Base-by-base conservation (phyloP, 2,888 invertebrate species). In the Oligia fasciuncula region DNA sequence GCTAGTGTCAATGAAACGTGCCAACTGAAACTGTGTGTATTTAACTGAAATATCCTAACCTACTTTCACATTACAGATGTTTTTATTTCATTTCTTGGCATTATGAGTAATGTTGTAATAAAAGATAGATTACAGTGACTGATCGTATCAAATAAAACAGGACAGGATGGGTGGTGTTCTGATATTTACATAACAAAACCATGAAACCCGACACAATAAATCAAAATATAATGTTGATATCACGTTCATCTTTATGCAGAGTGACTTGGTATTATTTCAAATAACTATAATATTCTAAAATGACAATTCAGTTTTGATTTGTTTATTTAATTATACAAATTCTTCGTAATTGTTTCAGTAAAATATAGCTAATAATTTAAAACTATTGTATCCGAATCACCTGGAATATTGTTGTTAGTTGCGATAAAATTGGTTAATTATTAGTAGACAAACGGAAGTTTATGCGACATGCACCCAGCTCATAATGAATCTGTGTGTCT, bases 401-500 rank as follows among this genome's bases (percentile, higher is more conserved):
- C 67, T 74, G 43, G 71, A 76, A 76, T 43, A 65, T 29, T 60
- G 35, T 17, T 75, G 87, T 87, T 87, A 85, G 87, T 87, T 65
- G 85, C 80, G 63, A 60, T 66, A 81, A 69, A 71, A 66, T 74
- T 87, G 35, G 84, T 88, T 88, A 87, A 40, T 77, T 43, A 74
- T 87, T 89, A 87, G 85, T 89, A 83, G 75, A 79, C 81, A 87
- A 86, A 80, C 79, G 87, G 74, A 84, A 80, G 63, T 77, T 63
- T 76, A 88, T 85, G 89, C 81, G 80, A 88, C 94, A 94, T 95
- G 95, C 95, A 94, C 93, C 92, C 95, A 95, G 93, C 94, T 93
- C 92, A 87, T 83, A 92, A 91, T 91, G 92, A 94, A 95, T 96
- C 96, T 96, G 96, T 96, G 96, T 96, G 96, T 97, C 97, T 96